These are phyloP conservation scores for Botia almorhae DNA, from an alignment of 2,797 vertebrate genomes.

Conservation along the genomic window DNA sequence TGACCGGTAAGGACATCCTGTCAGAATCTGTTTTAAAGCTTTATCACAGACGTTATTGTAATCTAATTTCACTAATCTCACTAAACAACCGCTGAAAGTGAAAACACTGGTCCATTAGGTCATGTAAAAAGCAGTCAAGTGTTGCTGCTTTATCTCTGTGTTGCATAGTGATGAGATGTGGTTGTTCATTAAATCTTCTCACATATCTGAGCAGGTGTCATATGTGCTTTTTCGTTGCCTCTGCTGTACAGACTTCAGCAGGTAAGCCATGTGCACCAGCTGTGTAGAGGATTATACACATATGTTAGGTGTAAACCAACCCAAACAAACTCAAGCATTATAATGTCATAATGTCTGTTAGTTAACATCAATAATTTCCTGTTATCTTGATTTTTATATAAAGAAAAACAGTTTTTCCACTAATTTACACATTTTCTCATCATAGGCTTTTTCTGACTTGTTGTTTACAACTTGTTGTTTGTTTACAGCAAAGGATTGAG, in stretches of 20 bases:
- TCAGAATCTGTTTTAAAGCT: background rate
- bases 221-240: conserved; percentile 86
- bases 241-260: conserved; percentile 89
- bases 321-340: no score
- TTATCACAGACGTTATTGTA: background rate
- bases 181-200: conserved; percentile 11
- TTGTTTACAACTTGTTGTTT: conserved; percentile 15
- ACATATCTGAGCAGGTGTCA: conserved; percentile 78
- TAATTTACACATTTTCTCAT: background rate
- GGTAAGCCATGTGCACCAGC: conserved; percentile 70
- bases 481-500: conserved; percentile 83
- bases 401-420: background rate
- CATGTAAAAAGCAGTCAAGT: background rate
- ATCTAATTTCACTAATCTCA: background rate
- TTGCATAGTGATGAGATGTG: background rate
- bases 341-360: background rate
- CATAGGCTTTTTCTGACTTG: background rate
- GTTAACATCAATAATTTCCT: background rate
- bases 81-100: background rate
- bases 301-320: no score
- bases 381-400: background rate
- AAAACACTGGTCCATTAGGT: background rate
- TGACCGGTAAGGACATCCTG: conserved; percentile 77
- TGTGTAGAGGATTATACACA: background rate
- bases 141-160: background rate